These are phyloP conservation scores for Charadrius vociferus DNA, from an alignment of 2,113 vertebrate species.

Conservation along the genomic window DNA sequence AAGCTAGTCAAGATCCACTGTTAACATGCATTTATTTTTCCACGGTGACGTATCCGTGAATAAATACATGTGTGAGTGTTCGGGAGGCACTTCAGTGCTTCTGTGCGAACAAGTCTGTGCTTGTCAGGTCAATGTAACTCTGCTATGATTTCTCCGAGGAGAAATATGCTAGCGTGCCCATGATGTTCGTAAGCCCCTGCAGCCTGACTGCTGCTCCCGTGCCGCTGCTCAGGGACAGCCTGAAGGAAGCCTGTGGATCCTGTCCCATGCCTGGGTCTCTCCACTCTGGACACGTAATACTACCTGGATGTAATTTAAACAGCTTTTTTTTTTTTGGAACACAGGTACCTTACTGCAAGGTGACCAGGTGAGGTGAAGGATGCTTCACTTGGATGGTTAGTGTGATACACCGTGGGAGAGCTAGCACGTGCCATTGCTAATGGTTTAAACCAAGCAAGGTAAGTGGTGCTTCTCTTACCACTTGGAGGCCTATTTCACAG, in stretches of 20 bases:
- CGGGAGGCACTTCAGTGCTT: neutral
- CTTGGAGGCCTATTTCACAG: neutral
- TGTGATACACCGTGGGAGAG: neutral
- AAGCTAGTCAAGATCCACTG: neutral
- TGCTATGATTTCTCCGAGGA: neutral
- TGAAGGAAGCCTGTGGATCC: neutral
- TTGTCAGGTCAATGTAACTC: neutral
- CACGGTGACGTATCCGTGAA: neutral
- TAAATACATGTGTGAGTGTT: neutral
- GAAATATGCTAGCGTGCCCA: rapidly evolving
- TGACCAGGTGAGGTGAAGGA: neutral
- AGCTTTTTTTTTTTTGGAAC: neutral
- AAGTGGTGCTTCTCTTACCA: neutral
- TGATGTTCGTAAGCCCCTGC: neutral
- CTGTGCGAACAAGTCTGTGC: neutral
- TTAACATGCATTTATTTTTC: neutral
- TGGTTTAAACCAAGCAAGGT: neutral
- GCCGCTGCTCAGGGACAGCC: neutral
- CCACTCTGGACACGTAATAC: neutral
- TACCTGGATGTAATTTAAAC: neutral
- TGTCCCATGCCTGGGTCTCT: neutral
- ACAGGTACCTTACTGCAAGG: neutral
- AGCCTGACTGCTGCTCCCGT: neutral
- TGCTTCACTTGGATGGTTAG: neutral
- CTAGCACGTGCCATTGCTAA: rapidly evolving